phyloP scores from a whole-genome alignment of 2,113 vertebrate genomes.

The Antennarius striatus region DNA sequence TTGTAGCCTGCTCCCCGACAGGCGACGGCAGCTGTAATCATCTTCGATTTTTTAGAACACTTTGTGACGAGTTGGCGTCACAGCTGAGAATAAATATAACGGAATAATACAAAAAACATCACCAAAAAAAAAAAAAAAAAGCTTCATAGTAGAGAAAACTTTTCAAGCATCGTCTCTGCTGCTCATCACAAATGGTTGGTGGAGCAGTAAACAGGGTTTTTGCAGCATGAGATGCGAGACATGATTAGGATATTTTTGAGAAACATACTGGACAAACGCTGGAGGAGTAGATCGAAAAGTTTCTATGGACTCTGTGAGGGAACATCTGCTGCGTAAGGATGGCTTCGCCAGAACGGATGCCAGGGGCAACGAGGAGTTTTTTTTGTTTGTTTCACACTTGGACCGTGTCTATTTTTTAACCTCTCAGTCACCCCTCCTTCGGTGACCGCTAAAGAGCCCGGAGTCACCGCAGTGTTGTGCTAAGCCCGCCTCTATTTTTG shows the following conservation, averaged over 20 bases:
- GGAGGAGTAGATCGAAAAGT: too few species aligned
- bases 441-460: slow-evolving; percentile 48
- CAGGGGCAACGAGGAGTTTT: slow-evolving; percentile 3
- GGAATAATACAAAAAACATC: neutral
- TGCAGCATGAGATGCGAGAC: too few species aligned
- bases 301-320: too few species aligned
- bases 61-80: slow-evolving; percentile 1
- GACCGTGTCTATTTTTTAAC: slow-evolving; percentile 62
- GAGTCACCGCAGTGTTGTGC: slow-evolving; percentile 61
- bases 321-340: neutral
- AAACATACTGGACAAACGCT: too few species aligned
- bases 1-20: neutral
- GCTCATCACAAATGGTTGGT: too few species aligned
- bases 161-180: too few species aligned
- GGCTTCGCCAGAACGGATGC: neutral
- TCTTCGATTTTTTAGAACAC: slow-evolving; percentile 21
- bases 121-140: too few species aligned
- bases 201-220: slow-evolving; percentile 1
- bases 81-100: neutral
- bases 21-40: slow-evolving; percentile 10
- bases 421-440: slow-evolving; percentile 62
- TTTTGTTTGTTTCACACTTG: slow-evolving; percentile 56
- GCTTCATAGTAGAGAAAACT: slow-evolving; percentile 7
- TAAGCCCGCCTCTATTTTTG: slow-evolving; percentile 57
- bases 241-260: too few species aligned